A percentile compares a stretch with the other conserved stretches of the same genome.
These are phyloP conservation scores for Nestor notabilis DNA, from an alignment of 2,113 vertebrate species.

Conservation along the genomic window DNA sequence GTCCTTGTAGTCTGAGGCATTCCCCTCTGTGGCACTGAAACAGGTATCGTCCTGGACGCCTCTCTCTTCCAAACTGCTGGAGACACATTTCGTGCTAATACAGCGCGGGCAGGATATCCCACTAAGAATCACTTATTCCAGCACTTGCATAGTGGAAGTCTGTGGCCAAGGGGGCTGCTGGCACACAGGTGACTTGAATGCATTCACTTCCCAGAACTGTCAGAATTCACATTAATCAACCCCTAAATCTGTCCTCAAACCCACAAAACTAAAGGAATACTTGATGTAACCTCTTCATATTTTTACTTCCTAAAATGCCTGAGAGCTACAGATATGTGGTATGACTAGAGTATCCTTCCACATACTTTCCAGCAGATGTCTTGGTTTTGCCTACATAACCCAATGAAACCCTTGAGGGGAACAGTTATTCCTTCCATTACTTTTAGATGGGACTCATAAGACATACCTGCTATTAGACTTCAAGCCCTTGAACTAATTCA, in stretches of 20 bases:
- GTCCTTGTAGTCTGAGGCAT: neutral
- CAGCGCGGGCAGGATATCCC: neutral
- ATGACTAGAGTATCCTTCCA: neutral
- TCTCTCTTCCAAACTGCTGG: neutral
- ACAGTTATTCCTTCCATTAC: neutral
- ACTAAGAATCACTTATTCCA: neutral
- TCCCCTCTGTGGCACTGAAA: neutral
- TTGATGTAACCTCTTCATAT: neutral
- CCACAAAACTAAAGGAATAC: neutral
- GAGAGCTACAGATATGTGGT: neutral
- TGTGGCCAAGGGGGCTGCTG: neutral
- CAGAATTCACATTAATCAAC: neutral
- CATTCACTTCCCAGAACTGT: neutral
- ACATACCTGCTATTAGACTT: neutral
- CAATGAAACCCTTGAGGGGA: neutral
- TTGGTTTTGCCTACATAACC: neutral
- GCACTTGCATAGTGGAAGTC: neutral
- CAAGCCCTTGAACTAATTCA: neutral
- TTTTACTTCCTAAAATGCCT: neutral
- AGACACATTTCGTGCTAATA: neutral
- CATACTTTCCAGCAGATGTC: neutral
- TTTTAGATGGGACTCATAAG: neutral
- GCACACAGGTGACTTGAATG: neutral
- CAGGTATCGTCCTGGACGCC: neutral
- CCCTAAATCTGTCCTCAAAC: neutral